A percentile compares a stretch with the other conserved stretches of the same genome.
Conservation (phyloP, 2,797 vertebrate genomes). For the Otolemur crassicaudatus region DNA sequence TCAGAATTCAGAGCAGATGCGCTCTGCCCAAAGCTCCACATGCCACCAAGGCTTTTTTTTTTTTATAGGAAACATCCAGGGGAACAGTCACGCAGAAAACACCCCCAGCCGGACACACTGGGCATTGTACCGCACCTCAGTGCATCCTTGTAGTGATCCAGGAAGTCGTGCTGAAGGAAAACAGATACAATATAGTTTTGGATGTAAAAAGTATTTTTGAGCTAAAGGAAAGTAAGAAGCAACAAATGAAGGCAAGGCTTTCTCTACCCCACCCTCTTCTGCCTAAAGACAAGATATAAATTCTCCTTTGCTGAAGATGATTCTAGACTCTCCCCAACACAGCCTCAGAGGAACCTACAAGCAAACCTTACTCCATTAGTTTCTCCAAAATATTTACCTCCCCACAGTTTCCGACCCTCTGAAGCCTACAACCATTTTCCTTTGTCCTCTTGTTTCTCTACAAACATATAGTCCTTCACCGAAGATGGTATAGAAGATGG, state of each 20-base stretch:
- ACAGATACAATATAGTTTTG: too few species aligned
- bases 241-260: background rate
- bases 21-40: fast-evolving
- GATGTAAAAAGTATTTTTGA: background rate
- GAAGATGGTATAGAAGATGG: background rate
- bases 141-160: background rate
- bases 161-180: background rate
- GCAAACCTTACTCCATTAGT: background rate
- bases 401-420: background rate
- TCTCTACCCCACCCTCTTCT: background rate
- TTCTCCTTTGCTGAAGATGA: background rate
- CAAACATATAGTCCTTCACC: background rate
- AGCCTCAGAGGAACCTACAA: too few species aligned
- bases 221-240: background rate
- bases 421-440: background rate
- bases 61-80: background rate
- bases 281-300: background rate
- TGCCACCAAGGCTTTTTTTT: fast-evolving
- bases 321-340: background rate
- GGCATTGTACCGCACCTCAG: fast-evolving
- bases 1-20: background rate
- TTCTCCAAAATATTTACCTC: background rate
- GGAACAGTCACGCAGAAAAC: background rate
- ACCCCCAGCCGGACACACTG: fast-evolving
- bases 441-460: background rate